A percentile compares a stretch with the other conserved stretches of the same genome.
Evolutionary conservation across 1,140 invertebrate species (phyloP).

Genomic region (Hypothenemus hampei): DNA sequence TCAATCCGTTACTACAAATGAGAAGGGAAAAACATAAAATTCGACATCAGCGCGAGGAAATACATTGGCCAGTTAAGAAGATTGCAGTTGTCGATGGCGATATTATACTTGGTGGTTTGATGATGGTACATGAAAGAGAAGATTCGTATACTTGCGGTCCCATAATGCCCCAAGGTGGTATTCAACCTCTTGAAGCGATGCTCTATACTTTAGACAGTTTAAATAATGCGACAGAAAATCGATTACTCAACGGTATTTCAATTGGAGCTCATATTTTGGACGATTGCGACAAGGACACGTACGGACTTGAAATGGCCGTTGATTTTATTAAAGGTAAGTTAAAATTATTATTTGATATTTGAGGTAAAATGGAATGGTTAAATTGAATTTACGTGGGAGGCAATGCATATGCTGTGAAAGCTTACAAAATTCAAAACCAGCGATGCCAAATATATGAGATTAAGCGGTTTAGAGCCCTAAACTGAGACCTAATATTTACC

Average conservation of each 20-base stretch:
- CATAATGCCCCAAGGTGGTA: constrained; percentile 84
- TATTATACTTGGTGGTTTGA: constrained; percentile 78
- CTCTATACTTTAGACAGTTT: constrained; percentile 77
- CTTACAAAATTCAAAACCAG: no score
- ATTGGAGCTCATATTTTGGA: constrained; percentile 81
- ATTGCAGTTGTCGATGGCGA: constrained; percentile 83
- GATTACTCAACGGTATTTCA: constrained; percentile 63
- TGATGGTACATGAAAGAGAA: constrained; percentile 92
- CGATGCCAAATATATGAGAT: constrained; percentile 3
- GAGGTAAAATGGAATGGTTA: no score
- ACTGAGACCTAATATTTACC: constrained; percentile 1
- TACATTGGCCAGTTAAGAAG: constrained; percentile 77
- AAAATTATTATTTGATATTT: not conserved
- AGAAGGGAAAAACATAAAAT: constrained; percentile 10
- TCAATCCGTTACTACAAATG: not conserved
- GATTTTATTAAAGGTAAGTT: constrained; percentile 88
- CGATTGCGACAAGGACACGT: constrained; percentile 89
- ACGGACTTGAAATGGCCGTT: constrained; percentile 85
- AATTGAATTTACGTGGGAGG: no score
- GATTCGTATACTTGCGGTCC: constrained; percentile 73
- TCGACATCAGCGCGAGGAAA: constrained; percentile 32
- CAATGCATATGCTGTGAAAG: no score
- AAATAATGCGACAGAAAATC: constrained; percentile 54
- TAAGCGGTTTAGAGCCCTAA: constrained; percentile 1
- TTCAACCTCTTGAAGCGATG: constrained; percentile 82